Evolutionary conservation across 2,888 invertebrate species (phyloP), one percentile per base, ranked within the genome.

Genomic region (Dromius quadrimaculatus): DNA sequence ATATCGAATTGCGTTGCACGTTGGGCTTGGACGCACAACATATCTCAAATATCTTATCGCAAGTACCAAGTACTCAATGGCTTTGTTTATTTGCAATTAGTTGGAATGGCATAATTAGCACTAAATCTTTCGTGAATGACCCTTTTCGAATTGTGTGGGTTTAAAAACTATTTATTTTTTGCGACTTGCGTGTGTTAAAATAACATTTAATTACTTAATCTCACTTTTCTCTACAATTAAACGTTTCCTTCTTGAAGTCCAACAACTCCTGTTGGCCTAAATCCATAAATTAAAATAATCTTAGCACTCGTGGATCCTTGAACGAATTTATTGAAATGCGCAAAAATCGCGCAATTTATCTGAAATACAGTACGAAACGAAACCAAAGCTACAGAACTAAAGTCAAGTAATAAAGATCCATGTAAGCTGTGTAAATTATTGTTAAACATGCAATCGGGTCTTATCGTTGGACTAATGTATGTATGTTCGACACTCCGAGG

Each of bases 381-480:
- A 41, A 6, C 17, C 45, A 45, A 19, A 22, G 47, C 41, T 6
- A 45, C 19, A 45, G n/a, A 5, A 6, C 20, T n/a, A n/a, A 41
- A 23, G 9, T n/a, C 15, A 6, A 41, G 23, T 36, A 62, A 54
- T 54, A 62, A 62, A 62, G 62, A 43, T 63, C 63, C 23, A 23
- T 64, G 64, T 45, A 47, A 50, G 34, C 20, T 8, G 64, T 64
- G 64, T 64, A 47, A 47, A 64, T 64, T 47, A 47, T 64, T 50
- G 64, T 64, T 34, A 32, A 64, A 64, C 47, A 64, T 64, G 63
- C 63, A 20, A 64, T 62, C 32, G 34, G 32, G 23, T 8, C n/a
- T 47, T 64, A 64, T 64, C 47, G 64, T 17, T 4, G 6, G 28
- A 19, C 47, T 64, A 64, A 64, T 64, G 47, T 47, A 64, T 50